Base-by-base conservation (phyloP, 2,888 invertebrate species). In the Meghimatium bilineatum region DNA sequence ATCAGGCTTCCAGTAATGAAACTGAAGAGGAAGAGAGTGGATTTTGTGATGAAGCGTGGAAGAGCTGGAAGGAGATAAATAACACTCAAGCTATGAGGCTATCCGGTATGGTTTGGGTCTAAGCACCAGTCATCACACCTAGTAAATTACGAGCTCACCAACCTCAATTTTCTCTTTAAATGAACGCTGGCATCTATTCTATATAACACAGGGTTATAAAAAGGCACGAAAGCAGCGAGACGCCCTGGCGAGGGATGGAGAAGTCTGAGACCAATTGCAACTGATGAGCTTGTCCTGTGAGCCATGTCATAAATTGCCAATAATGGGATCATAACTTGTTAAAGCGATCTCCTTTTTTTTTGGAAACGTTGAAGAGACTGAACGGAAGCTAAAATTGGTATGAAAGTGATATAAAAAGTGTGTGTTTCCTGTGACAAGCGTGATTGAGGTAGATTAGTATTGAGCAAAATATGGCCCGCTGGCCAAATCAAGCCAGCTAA, bases 231-330 rank as follows among this genome's bases (percentile, higher is more conserved):
- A 66, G 29, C 66, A 14, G 32, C 32, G 66, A 66, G 66, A 29
- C 66, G 32, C 8, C 12, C 32, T 66, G 66, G 66, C 32, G 66
- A 66, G 66, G 32, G 66, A 29, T 32, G 8, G 32, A 32, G 32
- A 32, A 66, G 12, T 32, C 32, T 14, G 66, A 32, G 66, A 66
- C 66, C 66, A 29, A 66, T 66, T 29, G 32, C 32, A 20, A 20
- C 66, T 66, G 66, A 66, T 66, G 66, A 66, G 66, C 66, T 66
- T 66, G 66, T 66, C 32, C 66, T 29, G 66, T 66, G 32, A 32
- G 66, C 66, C 32, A 29, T 66, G 66, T 66, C 66, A 66, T 66
- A 66, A 66, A 66, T 14, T 0, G 66, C 32, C 32, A 66, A 66
- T 66, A 66, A 66, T 66, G 17, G 10, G 32, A 66, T 32, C 66